Conservation (phyloP, 2,113 vertebrate species). For the Atlantisia rogersi region DNA sequence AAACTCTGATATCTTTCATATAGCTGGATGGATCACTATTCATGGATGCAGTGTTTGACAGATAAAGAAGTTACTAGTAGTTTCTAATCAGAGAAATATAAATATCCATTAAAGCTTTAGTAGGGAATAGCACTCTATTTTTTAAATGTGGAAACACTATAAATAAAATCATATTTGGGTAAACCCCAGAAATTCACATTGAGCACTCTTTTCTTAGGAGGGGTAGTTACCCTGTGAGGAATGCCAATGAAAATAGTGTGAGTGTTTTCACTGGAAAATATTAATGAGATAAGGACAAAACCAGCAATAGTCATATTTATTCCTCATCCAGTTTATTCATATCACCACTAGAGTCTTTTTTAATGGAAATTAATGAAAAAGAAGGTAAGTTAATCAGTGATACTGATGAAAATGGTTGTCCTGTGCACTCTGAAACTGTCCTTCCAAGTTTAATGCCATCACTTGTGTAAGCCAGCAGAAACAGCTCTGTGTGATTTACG, state of each 20-base stretch:
- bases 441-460: not conserved
- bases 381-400: not conserved
- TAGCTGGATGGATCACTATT: not conserved
- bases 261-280: not conserved
- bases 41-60: not conserved
- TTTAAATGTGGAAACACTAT: not conserved
- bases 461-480: not conserved
- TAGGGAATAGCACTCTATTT: not conserved
- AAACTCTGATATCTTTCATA: not conserved
- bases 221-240: not conserved
- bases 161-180: not conserved
- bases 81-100: not conserved
- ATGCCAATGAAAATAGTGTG: not conserved
- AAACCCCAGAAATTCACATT: not conserved
- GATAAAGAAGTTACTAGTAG: not conserved
- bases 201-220: fast-evolving
- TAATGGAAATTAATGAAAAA: not conserved
- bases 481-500: not conserved
- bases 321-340: not conserved
- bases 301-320: not conserved
- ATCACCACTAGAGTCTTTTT: not conserved
- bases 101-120: not conserved
- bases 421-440: not conserved
- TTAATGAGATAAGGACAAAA: not conserved
- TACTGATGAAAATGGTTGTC: not conserved